phyloP scores from a whole-genome alignment of 2,113 vertebrate species.

The Porphyrio hochstetteri region DNA sequence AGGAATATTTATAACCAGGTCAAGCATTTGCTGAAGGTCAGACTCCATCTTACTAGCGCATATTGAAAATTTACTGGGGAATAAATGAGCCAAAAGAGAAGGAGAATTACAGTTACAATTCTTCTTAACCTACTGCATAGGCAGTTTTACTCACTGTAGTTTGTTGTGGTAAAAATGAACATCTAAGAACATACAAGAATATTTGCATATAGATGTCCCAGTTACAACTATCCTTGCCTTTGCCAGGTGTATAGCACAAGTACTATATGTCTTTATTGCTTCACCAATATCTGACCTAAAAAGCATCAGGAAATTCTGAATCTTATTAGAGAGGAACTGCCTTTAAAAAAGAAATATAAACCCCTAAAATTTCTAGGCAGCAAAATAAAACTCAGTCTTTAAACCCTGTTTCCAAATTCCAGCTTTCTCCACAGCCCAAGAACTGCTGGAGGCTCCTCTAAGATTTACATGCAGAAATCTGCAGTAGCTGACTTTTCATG shows the following conservation, averaged over 20 bases:
- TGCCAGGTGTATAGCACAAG: neutral
- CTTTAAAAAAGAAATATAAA: neutral
- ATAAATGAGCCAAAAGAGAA: neutral
- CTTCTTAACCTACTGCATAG: neutral
- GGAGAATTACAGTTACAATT: neutral
- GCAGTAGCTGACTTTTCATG: neutral
- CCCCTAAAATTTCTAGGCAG: neutral
- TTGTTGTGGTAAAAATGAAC: neutral
- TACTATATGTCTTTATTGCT: neutral
- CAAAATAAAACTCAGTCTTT: neutral
- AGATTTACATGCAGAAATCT: neutral
- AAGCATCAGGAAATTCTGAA: neutral
- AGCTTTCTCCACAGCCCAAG: neutral
- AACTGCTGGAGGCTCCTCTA: neutral
- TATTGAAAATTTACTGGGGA: neutral
- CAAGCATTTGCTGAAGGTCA: conserved; percentile 8
- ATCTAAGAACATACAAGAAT: neutral
- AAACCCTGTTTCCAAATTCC: neutral
- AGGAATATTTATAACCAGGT: neutral
- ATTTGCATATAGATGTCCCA: neutral
- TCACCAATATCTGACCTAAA: neutral
- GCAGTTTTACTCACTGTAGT: neutral
- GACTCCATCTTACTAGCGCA: neutral
- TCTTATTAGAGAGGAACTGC: neutral
- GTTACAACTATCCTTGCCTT: neutral